Evolutionary conservation across 2,113 vertebrate genomes (phyloP).

Genomic region (Oreochromis aureus): DNA sequence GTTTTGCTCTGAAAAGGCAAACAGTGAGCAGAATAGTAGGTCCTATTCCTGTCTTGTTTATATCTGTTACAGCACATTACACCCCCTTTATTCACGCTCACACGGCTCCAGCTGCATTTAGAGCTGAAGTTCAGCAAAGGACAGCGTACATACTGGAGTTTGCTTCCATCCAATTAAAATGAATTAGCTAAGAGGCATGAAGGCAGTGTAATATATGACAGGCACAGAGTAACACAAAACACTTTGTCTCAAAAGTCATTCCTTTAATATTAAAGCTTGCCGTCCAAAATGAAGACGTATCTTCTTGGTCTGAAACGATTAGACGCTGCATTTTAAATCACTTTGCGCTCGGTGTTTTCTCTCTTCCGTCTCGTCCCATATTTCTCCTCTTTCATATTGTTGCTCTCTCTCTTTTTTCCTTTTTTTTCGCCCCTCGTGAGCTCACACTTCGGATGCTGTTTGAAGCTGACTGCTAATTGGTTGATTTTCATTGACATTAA

Average conservation of each 20-base stretch:
- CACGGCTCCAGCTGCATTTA: conserved; percentile 2
- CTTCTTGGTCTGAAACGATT: background rate
- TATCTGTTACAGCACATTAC: background rate
- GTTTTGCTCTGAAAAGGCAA: background rate
- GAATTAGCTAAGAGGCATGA: background rate
- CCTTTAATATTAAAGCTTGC: background rate
- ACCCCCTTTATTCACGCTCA: background rate
- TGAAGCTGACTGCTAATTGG: conserved; percentile 48
- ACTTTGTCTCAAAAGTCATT: background rate
- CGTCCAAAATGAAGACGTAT: background rate
- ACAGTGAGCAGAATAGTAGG: background rate
- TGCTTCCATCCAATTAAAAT: background rate
- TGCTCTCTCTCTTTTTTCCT: background rate
- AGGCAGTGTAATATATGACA: background rate
- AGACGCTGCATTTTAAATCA: background rate
- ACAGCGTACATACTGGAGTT: background rate
- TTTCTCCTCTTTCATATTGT: background rate
- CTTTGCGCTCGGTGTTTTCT: background rate
- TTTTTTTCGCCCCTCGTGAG: background rate
- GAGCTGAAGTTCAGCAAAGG: background rate
- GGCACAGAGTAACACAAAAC: background rate
- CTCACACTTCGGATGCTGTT: background rate
- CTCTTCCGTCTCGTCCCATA: background rate
- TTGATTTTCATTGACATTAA: conserved; percentile 49
- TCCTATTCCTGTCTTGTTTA: background rate